Percentiles rank a stretch among this genome's conserved stretches.
Evolutionary conservation across 2,113 vertebrate species (phyloP).

Genomic region (Periophthalmodon schlosseri): DNA sequence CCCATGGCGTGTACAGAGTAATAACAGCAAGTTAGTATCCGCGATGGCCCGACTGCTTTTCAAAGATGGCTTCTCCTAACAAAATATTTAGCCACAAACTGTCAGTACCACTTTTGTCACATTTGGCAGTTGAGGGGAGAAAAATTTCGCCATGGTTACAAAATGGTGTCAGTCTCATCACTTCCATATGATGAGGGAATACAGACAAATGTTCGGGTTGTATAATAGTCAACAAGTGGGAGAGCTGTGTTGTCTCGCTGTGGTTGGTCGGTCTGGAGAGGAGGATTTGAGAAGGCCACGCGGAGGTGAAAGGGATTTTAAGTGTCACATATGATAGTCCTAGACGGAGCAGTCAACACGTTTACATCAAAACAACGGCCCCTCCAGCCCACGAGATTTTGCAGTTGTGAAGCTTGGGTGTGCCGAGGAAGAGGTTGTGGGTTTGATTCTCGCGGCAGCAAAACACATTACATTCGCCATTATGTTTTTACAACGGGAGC

Average conservation of each 20-base stretch:
- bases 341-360: constrained; percentile 74
- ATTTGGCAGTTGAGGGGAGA: constrained; percentile 4
- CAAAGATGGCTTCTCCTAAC: constrained; percentile 9
- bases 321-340: constrained; percentile 71
- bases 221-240: constrained; percentile 20
- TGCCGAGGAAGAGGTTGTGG: background rate
- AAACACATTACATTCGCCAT: too few relatives aligned
- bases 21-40: constrained; percentile 7
- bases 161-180: constrained; percentile 12
- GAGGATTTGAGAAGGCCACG: constrained; percentile 60
- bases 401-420: background rate
- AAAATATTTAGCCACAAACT: constrained; percentile 38
- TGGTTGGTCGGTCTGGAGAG: constrained; percentile 58
- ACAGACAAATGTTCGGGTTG: constrained; percentile 20
- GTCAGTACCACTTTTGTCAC: constrained; percentile 26
- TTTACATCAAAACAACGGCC: constrained; percentile 50
- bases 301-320: constrained; percentile 61
- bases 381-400: background rate
- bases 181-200: background rate
- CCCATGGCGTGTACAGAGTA: background rate
- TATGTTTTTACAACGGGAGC: too few relatives aligned
- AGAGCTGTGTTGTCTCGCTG: constrained; percentile 37
- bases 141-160: background rate
- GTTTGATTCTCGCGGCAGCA: background rate
- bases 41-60: constrained; percentile 28